Evolutionary conservation across 2,113 vertebrate species (phyloP), one percentile per base, ranked within the genome.

Genomic region (Desmodus rotundus): DNA sequence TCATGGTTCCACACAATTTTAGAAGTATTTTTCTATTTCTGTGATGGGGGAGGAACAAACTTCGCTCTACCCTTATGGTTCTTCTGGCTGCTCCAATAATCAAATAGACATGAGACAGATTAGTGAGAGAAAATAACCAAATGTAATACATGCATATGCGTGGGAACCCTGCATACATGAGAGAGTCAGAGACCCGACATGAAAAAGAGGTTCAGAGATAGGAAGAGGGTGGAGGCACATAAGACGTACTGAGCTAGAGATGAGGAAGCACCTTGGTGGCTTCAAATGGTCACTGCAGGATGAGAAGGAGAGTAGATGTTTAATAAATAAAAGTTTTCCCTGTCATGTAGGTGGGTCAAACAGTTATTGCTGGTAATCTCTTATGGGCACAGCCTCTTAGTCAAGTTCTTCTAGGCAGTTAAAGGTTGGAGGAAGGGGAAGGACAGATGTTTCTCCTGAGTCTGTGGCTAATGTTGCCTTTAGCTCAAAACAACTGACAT

Each of bases 391-490:
- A 33, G 45, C 7, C 28, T 76, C 8, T 50, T 33, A 76, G 31
- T 76, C 28, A 76, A 76, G 73, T 47, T 50, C 16, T 50, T 76
- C 45, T 33, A 76, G 43, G 45, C 73, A 76, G 16, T 50, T 33
- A 76, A 74, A 31, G n/a, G n/a, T n/a, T n/a, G 26, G 2, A 9
- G 9, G 15, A 16, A 2, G 15, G 4, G 7, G 8, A 2, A 17
- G 15, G 45, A 14, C 43, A 76, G 43, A 76, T 47, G 28, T 33
- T 76, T 50, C 43, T 76, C 45, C 28, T 50, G 73, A 76, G 17
- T 50, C 45, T 76, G 43, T 50, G 43, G 28, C 28, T 76, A 50
- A 33, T 12, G 28, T 50, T 76, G 45, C 28, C 73, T 76, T 76
- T 33, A 33, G 73, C 45, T 76, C 73, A 50, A 50, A 47, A 47